Base-by-base conservation (phyloP, 2,888 invertebrate genomes). In the Chorisops tibialis region DNA sequence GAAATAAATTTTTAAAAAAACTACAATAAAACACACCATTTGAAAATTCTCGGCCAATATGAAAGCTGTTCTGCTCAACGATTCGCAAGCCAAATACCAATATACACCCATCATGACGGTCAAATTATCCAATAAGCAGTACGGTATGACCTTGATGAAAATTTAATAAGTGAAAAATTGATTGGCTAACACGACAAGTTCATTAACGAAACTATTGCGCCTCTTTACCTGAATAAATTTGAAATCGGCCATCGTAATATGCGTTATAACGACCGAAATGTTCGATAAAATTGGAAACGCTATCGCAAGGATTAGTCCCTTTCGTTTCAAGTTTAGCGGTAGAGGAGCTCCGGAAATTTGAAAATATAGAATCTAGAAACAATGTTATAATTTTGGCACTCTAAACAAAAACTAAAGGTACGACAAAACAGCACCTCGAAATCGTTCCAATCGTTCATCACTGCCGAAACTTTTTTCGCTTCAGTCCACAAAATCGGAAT, bases 61-160 rank as follows among this genome's bases (percentile, higher is more conserved):
- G 66, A 82, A 83, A 0, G 88, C 88, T 4, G 86, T 83, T 14
- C 79, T 77, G 65, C 87, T 87, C 16, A 88, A 79, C 0, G 82
- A 79, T 70, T 86, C 84, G 67, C 88, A 87, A 12, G 86, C 80
- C 0, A 88, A 77, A 69, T 83, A 88, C 88, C 88, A 88, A 74
- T 86, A 85, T 0, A 87, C 88, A 0, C 87, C 87, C 45, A 88
- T 73, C 72, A 87, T 80, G 66, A 87, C 87, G 0, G 86, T 87
- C 47, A 87, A 72, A 47, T 85, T 85, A 70, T 87, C 87, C 68
- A 88, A 75, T 69, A 86, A 85, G 50, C 87, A 85, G 67, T 87
- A 88, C 0, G 88, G 88, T 30, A 88, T 75, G 1, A 83, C 81
- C 81, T 82, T 70, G 41, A 67, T 51, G 56, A 63, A 59, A 39